Conservation (phyloP, 2,888 invertebrate species). For the Sphaerophoria rueppellii region DNA sequence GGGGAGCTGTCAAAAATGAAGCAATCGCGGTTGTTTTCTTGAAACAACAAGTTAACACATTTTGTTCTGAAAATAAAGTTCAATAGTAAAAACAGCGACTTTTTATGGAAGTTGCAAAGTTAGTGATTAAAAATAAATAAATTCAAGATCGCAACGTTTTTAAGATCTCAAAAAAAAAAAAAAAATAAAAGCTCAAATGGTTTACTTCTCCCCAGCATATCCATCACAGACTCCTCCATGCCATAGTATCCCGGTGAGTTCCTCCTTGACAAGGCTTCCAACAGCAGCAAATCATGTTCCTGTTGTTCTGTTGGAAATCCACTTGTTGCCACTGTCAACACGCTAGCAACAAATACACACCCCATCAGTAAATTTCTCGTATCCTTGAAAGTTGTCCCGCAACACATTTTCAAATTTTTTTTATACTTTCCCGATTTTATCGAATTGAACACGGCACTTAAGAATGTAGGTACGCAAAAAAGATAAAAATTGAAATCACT, state of each 20-base stretch:
- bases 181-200: background rate
- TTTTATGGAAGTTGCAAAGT: too few species aligned
- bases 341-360: conserved; percentile 44
- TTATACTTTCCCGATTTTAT: conserved; percentile 2
- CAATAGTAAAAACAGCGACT: too few species aligned
- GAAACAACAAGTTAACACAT: too few species aligned
- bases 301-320: conserved; percentile 83
- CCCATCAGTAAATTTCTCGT: conserved; percentile 45
- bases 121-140: too few species aligned
- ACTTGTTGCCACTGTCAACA: conserved; percentile 53
- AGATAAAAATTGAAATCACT: conserved; percentile 32
- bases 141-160: too few species aligned
- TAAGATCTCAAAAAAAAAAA: too few species aligned
- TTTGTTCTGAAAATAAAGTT: too few species aligned
- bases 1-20: too few species aligned
- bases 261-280: conserved; percentile 88
- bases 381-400: conserved; percentile 49
- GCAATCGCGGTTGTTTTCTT: too few species aligned
- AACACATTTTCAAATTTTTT: conserved; percentile 42
- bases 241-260: conserved; percentile 82
- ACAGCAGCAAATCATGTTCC: conserved; percentile 88
- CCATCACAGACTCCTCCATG: conserved; percentile 87
- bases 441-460: background rate
- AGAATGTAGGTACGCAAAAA: background rate
- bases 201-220: conserved; percentile 92